Evolutionary conservation across 2,888 invertebrate species (phyloP).

Genomic region (Erebia aethiops): DNA sequence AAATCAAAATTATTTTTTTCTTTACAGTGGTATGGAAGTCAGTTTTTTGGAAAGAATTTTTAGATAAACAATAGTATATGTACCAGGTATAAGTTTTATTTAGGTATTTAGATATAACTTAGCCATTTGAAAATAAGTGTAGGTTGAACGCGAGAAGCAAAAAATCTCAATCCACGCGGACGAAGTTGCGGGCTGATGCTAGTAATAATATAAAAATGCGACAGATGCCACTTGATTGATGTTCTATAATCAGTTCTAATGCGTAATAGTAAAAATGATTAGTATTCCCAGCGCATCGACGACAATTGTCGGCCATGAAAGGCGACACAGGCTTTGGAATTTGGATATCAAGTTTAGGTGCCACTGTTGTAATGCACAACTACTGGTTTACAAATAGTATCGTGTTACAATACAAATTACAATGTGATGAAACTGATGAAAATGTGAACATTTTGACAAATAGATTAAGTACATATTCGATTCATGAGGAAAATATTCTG

Average conservation of each 20-base stretch:
- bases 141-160: too few species aligned
- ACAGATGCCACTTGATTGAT: background rate
- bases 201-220: background rate
- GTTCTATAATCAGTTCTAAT: background rate
- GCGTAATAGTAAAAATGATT: conserved; percentile 6
- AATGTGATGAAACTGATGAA: too few species aligned
- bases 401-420: conserved; percentile 2
- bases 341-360: conserved; percentile 1
- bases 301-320: conserved; percentile 18
- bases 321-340: background rate
- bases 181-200: too few species aligned
- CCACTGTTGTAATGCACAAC: conserved; percentile 1
- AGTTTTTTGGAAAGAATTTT: too few species aligned
- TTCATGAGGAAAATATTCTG: background rate
- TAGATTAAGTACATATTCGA: background rate
- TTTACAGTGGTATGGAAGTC: too few species aligned
- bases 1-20: too few species aligned
- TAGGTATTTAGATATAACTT: too few species aligned
- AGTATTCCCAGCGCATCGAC: conserved; percentile 3
- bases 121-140: too few species aligned
- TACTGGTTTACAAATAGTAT: conserved; percentile 10
- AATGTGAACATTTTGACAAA: background rate
- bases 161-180: too few species aligned
- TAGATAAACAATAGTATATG: too few species aligned
- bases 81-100: too few species aligned